Base-by-base conservation (phyloP, 2,797 vertebrate genomes). In the Falco novaeseelandiae region DNA sequence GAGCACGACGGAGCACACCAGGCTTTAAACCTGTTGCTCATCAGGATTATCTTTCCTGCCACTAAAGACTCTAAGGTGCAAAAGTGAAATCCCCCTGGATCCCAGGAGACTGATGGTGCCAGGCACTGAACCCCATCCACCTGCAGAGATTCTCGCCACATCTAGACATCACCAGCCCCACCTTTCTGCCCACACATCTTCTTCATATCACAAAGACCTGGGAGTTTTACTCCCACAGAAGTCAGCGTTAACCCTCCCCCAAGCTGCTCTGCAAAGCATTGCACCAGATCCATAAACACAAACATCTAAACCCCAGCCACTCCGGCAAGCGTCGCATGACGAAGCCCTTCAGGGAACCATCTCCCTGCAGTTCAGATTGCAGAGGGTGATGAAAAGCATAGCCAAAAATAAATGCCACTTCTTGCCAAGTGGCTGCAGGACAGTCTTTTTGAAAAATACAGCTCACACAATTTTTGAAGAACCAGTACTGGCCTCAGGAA, bases 281-380 rank as follows among this genome's bases (percentile, higher is more conserved):
- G 54, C 78, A 61, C 10, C 23, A 38, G 49, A 29, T 14, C 55
- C 54, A 14, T 4, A 36, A 69, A 40, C 1, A 29, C 54, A 63
- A 7, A 29, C 8, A 32, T 1, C 29, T 7, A 59, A 29, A 6
- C 7, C 17, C 17, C 57, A 66, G 51, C 20, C 20, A 6, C 38
- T 25, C 11, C 4, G 17, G 3, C 0, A 1, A 63, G 67, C 84
- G 17, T 8, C 48, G 26, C 3, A 4, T 1, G 0, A 11, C 2
- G 7, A 26, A 62, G 48, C 29, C 70, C 88, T 67, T 61, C 40
- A 51, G 40, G 83, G 58, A 21, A 70, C 5, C 61, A n/a, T 32
- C n/a, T 32, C 78, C 48, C 70, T 29, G 17, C 38, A 32, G 36
- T 36, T 62, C 15, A 21, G 36, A 29, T 3, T 8, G 34, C 44